phyloP scores from a whole-genome alignment of 2,888 invertebrate genomes.

The Gnatocerus cornutus region DNA sequence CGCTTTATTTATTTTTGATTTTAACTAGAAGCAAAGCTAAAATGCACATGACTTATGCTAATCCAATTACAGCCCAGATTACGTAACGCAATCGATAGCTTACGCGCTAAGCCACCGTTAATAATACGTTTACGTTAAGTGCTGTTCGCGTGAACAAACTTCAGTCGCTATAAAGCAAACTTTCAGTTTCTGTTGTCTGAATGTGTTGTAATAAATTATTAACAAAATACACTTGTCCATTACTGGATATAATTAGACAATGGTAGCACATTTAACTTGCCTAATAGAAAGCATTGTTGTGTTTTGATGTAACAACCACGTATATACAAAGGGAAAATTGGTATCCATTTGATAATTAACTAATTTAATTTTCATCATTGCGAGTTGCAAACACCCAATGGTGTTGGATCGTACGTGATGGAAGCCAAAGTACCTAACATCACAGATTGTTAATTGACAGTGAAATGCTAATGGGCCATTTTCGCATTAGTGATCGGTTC shows the following conservation, averaged over 20 bases:
- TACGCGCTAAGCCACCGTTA: conserved; percentile 55
- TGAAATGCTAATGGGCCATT: conserved; percentile 31
- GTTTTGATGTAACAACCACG: conserved; percentile 21
- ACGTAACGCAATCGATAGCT: conserved; percentile 55
- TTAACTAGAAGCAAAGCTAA: conserved; percentile 44
- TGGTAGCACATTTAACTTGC: conserved; percentile 27
- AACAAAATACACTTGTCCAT: conserved; percentile 30
- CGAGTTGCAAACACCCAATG: conserved; percentile 25
- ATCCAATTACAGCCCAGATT: conserved; percentile 56
- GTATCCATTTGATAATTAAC: conserved; percentile 45
- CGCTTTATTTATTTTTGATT: conserved; percentile 27
- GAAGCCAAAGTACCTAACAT: neutral
- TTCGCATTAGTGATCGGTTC: conserved; percentile 18
- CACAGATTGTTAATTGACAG: conserved; percentile 25
- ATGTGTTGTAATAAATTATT: conserved; percentile 39
- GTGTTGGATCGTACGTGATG: conserved; percentile 15
- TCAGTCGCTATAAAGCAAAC: conserved; percentile 41
- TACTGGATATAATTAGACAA: conserved; percentile 23
- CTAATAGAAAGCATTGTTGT: conserved; percentile 22
- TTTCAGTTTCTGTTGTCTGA: conserved; percentile 26
- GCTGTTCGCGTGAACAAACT: conserved; percentile 48
- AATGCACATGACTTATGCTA: conserved; percentile 54
- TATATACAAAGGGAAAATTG: conserved; percentile 29
- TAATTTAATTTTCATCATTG: conserved; percentile 44
- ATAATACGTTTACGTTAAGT: conserved; percentile 56